Evolutionary conservation across 2,113 vertebrate species (phyloP).

Genomic region (Eulacestoma nigropectus): DNA sequence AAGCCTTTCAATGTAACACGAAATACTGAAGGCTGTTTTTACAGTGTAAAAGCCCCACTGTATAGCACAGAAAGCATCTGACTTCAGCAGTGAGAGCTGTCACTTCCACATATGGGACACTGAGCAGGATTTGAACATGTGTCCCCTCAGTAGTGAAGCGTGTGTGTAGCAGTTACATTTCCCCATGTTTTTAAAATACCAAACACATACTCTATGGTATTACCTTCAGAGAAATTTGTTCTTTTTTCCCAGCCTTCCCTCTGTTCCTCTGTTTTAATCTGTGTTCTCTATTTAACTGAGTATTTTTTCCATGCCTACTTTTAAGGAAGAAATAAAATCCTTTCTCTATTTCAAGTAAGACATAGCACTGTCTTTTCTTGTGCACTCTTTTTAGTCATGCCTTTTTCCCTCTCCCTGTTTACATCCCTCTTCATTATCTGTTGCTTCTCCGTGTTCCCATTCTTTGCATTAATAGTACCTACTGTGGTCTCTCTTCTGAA

Average conservation of each 20-base stretch:
- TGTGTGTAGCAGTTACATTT: neutral
- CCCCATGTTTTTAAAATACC: neutral
- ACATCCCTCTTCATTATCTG: neutral
- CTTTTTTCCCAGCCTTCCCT: neutral
- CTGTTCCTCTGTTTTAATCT: neutral
- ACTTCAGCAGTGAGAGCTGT: neutral
- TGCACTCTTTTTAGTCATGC: neutral
- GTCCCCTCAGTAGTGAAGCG: neutral
- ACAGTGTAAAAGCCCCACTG: neutral
- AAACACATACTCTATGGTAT: fast-evolving
- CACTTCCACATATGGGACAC: neutral
- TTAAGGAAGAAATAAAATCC: slow-evolving; percentile 11
- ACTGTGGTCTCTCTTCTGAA: neutral
- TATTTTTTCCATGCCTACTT: neutral
- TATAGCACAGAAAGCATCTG: neutral
- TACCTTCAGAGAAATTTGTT: neutral
- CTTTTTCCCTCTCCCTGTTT: neutral
- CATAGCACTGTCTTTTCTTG: neutral
- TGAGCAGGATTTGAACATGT: neutral
- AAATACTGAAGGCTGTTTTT: neutral
- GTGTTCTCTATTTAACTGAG: neutral
- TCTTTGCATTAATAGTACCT: neutral
- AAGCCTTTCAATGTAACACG: neutral
- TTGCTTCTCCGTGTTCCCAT: neutral
- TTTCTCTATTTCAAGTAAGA: neutral